Evolutionary conservation across 2,888 invertebrate species (phyloP).

Genomic region (Barypeithes pellucidus): DNA sequence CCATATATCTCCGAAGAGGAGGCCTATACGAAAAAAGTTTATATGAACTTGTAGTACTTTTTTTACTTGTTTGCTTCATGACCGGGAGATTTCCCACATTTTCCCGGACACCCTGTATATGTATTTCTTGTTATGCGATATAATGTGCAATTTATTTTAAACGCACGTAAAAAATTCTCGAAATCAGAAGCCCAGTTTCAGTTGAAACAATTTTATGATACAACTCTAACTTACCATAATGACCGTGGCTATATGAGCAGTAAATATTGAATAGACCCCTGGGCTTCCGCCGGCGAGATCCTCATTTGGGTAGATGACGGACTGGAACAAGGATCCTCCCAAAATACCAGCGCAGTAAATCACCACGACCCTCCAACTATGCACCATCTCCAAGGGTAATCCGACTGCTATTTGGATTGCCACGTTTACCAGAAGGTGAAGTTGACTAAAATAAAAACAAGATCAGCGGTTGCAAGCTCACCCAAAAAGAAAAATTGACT

Average conservation of each 20-base stretch:
- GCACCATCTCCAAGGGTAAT: constrained; percentile 95
- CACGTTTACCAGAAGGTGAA: constrained; percentile 91
- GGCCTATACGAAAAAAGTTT: too few species aligned
- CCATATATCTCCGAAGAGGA: too few species aligned
- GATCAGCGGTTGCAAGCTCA: background rate
- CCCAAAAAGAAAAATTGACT: too few species aligned
- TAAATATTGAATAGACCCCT: constrained; percentile 93
- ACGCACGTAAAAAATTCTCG: too few species aligned
- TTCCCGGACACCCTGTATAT: too few species aligned
- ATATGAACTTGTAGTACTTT: too few species aligned
- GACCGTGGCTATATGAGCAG: constrained; percentile 93
- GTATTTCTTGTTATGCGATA: too few species aligned
- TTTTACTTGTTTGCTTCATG: too few species aligned
- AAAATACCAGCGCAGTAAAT: constrained; percentile 88
- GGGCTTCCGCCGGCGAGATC: constrained; percentile 93
- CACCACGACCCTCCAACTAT: constrained; percentile 90
- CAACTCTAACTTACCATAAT: constrained; percentile 81
- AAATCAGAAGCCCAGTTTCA: too few species aligned
- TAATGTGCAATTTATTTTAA: too few species aligned
- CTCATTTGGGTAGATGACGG: constrained; percentile 82
- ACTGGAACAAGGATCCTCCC: constrained; percentile 87
- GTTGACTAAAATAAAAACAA: constrained; percentile 74
- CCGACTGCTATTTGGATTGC: constrained; percentile 93
- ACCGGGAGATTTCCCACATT: too few species aligned
- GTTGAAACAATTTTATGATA: too few species aligned